Percentiles rank a stretch among this genome's conserved stretches.
These are phyloP conservation scores for Protaetia brevitarsis DNA, from an alignment of 1,140 invertebrate genomes.

Conservation along the genomic window DNA sequence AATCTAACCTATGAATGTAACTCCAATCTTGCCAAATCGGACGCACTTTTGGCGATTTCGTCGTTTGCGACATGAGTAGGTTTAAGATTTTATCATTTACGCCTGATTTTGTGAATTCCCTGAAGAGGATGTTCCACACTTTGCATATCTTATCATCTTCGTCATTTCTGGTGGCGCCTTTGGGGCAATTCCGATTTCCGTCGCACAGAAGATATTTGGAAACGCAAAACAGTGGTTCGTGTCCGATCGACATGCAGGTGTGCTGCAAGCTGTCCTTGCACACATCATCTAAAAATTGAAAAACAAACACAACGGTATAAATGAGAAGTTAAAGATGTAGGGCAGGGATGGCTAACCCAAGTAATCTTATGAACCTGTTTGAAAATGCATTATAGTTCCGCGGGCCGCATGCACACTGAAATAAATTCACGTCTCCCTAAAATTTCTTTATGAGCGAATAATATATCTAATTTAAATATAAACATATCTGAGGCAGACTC, in stretches of 20 bases:
- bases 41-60: constrained; percentile 20
- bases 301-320: no score
- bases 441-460: no score
- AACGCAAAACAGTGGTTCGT: constrained; percentile 55
- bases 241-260: constrained; percentile 42
- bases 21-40: constrained; percentile 25
- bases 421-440: no score
- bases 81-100: constrained; percentile 5
- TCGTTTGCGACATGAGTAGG: neutral
- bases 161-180: constrained; percentile 53
- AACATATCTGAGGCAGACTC: no score
- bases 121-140: constrained; percentile 18
- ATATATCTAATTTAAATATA: no score
- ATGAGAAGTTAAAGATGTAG: no score
- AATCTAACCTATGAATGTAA: constrained; percentile 23
- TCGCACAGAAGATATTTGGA: constrained; percentile 60
- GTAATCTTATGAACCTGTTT: no score
- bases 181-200: constrained; percentile 59
- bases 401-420: no score
- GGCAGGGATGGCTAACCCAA: no score
- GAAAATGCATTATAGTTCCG: no score
- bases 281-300: constrained; percentile 23
- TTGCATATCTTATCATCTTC: constrained; percentile 52
- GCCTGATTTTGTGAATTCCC: constrained; percentile 20
- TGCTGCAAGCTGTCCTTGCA: constrained; percentile 39